Percentiles rank a stretch among this genome's conserved stretches.
These are phyloP conservation scores for Ammospiza maritima DNA, from an alignment of 2,797 vertebrate genomes.

Conservation along the genomic window DNA sequence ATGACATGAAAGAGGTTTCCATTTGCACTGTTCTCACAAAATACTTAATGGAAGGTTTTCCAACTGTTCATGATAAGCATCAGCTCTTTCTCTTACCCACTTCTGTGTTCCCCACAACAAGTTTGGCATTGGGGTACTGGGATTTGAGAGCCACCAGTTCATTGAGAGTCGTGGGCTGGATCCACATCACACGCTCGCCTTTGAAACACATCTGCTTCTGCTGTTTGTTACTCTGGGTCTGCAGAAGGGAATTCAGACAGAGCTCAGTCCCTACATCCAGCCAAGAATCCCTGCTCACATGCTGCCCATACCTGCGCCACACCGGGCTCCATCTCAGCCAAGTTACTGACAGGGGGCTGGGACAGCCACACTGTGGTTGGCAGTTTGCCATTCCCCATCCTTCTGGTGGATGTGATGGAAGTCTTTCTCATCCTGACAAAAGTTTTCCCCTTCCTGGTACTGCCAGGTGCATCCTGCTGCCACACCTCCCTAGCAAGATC, in stretches of 20 bases:
- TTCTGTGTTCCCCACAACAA: constrained; percentile 97
- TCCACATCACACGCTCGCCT: constrained; percentile 85
- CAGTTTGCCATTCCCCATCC: neutral
- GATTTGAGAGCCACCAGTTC: constrained; percentile 87
- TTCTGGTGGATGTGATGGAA: neutral
- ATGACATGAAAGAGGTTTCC: neutral
- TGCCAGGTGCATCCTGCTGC: neutral
- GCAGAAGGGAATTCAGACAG: constrained; percentile 19
- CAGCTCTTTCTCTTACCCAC: constrained; percentile 82
- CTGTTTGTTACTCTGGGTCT: constrained; percentile 75
- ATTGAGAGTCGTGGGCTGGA: constrained; percentile 84
- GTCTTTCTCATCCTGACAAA: neutral
- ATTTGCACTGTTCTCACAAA: neutral
- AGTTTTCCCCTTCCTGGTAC: neutral
- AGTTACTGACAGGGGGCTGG: neutral
- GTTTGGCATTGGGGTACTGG: constrained; percentile 82
- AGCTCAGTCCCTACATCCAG: neutral
- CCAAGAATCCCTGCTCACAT: neutral
- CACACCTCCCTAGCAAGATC: neutral
- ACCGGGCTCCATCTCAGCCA: neutral
- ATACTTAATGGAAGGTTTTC: neutral
- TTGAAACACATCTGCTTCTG: constrained; percentile 80
- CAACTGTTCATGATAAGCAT: neutral
- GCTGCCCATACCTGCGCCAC: neutral
- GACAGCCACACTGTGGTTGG: neutral